A percentile compares a stretch with the other conserved stretches of the same genome.
These are phyloP conservation scores for Antheraea mylitta DNA, from an alignment of 1,140 invertebrate genomes.

Conservation along the genomic window DNA sequence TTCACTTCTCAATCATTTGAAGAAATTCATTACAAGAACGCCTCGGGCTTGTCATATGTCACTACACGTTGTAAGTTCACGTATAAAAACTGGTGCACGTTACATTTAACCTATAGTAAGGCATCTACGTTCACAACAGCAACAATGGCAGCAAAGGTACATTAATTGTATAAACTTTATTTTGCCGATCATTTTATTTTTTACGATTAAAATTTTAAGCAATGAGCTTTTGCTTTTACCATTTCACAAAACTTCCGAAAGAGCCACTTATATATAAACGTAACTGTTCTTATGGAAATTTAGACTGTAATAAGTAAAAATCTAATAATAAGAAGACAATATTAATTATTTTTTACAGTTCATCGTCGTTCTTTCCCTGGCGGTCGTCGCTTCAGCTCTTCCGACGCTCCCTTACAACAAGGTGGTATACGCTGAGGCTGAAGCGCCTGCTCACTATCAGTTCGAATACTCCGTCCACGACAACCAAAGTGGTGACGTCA, in stretches of 20 bases:
- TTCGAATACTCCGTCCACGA: conserved; percentile 83
- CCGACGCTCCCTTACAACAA: conserved; percentile 47
- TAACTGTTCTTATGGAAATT: too few species aligned
- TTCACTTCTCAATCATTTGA: conserved; percentile 21
- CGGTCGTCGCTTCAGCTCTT: conserved; percentile 45
- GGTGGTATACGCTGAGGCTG: conserved; percentile 62
- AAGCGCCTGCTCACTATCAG: conserved; percentile 82
- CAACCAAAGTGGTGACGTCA: conserved; percentile 72
- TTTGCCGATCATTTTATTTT: too few species aligned
- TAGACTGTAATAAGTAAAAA: too few species aligned
- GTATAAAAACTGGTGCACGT: conserved; percentile 43
- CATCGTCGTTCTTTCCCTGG: conserved; percentile 40
- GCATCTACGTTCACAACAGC: conserved; percentile 27
- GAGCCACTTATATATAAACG: too few species aligned
- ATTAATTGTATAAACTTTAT: too few species aligned
- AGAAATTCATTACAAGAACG: conserved; percentile 28
- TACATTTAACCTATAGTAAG: conserved; percentile 33
- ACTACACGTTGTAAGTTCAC: conserved; percentile 21
- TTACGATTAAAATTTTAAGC: too few species aligned
- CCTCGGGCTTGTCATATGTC: conserved; percentile 30
- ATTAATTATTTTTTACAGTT: conserved; percentile 4
- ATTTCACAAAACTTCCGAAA: too few species aligned
- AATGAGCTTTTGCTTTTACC: too few species aligned
- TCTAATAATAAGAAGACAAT: background rate
- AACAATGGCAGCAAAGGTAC: conserved; percentile 45